Base-by-base conservation (phyloP, 37 sponge, comb jelly and placozoan genomes). In the Halichondria panicea region DNA sequence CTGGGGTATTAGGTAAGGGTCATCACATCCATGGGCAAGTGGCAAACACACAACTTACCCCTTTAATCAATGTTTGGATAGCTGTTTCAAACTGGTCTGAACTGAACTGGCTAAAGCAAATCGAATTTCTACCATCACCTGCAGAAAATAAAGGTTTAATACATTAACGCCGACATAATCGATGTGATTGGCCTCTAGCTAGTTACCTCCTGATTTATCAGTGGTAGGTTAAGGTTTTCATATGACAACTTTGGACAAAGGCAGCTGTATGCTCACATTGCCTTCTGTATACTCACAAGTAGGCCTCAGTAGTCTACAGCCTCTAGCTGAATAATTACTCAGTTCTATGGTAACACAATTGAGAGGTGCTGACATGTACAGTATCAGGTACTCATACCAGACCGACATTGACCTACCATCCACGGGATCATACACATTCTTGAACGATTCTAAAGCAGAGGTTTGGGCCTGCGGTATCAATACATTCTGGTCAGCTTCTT, bases 81-180 rank as follows among this genome's bases (percentile, higher is more conserved):
- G 74, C 43, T 15, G 39, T 18, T 39, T 27, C 41, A 34, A 76
- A 76, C 6, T 28, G 24, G 12, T 34, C 6, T 4, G 43, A 52
- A 44, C 64, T 66, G 36, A 76, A 38, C 7, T 76, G 38, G 30
- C 31, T 32, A 43, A 76, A 76, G 4, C 32, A 21, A 35, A 76
- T 76, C 25, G 32, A 52, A 25, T 76, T 64, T 7, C 63, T 53
- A 12, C 43, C 75, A 5, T 74, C 77, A 19, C 33, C 65, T 45
- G 28, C 15, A 8, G 22, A 18, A n/a, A 59, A 5, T 18, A 63
- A 15, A 63, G 34, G 15, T 18, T 48, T 48, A 15, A 48, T 15
- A 18, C 60, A 59, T 25, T 24, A 22, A 22, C 22, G 60, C 60
- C 8, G 22, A 48, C 11, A 48, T 48, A 48, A 11, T 18, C 52